Percentiles rank a stretch among this genome's conserved stretches.
phyloP scores from a whole-genome alignment of 2,113 vertebrate species.

The Reinhardtius hippoglossoides region DNA sequence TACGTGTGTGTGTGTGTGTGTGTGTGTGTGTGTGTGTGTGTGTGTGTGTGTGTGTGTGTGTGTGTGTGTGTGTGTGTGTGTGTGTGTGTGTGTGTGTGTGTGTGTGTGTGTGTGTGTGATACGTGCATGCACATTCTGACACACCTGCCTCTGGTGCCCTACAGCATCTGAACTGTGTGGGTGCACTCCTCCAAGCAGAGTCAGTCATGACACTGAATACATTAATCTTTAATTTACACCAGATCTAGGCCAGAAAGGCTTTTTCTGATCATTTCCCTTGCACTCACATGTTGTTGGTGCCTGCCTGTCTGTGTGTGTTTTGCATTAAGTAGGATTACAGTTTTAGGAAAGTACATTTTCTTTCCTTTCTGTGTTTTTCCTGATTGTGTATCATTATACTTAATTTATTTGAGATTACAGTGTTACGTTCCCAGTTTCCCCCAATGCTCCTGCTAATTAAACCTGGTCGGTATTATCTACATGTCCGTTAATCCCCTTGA shows the following conservation, averaged over 20 bases:
- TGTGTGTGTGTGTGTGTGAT: neutral
- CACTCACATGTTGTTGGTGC: neutral
- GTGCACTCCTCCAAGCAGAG: slow-evolving; percentile 33
- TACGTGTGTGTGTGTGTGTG: neutral
- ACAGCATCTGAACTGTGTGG: slow-evolving; percentile 36
- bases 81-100: neutral
- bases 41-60: neutral
- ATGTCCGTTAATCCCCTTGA: slow-evolving; percentile 42
- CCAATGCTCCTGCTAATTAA: slow-evolving; percentile 50
- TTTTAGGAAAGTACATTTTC: slow-evolving; percentile 22
- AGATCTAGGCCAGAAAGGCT: neutral
- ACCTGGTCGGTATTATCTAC: slow-evolving; percentile 13
- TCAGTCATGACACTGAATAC: slow-evolving; percentile 26
- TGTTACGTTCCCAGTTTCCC: slow-evolving; percentile 38
- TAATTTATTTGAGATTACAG: slow-evolving; percentile 64
- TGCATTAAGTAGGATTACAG: slow-evolving; percentile 29
- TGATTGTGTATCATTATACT: slow-evolving; percentile 17
- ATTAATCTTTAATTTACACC: slow-evolving; percentile 14
- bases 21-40: neutral
- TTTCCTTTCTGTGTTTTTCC: slow-evolving; percentile 25
- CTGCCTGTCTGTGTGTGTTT: neutral
- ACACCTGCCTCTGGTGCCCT: slow-evolving; percentile 16
- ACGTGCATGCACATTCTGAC: neutral
- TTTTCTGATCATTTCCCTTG: neutral
- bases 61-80: neutral